Conservation (phyloP, 2,113 vertebrate species). For the Centrocercus urophasianus region DNA sequence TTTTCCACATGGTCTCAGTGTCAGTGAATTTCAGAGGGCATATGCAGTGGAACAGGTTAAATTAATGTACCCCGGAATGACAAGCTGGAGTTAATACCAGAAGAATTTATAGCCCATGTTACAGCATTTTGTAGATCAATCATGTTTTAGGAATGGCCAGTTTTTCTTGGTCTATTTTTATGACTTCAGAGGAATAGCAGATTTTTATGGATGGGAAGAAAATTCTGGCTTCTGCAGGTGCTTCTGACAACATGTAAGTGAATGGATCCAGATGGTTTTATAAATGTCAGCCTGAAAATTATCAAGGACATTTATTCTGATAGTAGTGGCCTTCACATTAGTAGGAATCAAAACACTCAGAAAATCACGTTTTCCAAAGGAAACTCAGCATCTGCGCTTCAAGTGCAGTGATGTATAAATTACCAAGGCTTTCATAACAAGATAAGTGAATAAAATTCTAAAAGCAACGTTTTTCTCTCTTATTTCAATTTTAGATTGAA, state of each 20-base stretch:
- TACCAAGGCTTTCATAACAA: neutral
- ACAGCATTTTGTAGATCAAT: neutral
- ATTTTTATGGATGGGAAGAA: neutral
- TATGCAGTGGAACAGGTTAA: neutral
- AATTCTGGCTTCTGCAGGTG: neutral
- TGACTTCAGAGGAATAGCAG: neutral
- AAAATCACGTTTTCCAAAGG: neutral
- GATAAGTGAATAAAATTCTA: neutral
- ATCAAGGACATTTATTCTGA: neutral
- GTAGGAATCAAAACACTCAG: constrained; percentile 4
- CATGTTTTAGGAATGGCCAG: neutral
- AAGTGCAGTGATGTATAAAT: neutral
- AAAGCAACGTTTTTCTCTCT: neutral
- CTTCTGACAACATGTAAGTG: neutral
- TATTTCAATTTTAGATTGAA: constrained; percentile 32
- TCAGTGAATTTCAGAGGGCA: neutral
- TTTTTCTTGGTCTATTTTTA: neutral
- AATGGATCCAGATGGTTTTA: neutral
- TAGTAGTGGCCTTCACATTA: neutral
- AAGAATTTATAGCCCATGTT: neutral
- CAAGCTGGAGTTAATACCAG: neutral
- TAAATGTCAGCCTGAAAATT: neutral
- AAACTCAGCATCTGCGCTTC: neutral
- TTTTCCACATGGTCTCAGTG: neutral
- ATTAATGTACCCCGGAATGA: neutral